phyloP scores from a whole-genome alignment of 2,888 invertebrate species.

The Chydorus sphaericus region DNA sequence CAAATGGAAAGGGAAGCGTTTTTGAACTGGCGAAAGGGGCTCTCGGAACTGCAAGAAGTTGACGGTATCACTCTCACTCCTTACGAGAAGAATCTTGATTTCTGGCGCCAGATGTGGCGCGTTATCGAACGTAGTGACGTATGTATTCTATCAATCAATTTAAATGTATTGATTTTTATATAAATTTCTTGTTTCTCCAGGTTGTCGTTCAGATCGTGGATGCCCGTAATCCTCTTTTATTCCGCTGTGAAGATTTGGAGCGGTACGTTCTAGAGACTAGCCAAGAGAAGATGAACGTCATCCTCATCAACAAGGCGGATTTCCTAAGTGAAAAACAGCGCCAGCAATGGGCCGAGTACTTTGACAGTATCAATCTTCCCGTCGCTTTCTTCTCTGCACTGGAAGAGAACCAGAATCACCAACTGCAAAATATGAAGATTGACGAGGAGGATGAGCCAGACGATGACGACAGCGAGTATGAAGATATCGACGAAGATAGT shows the following conservation, averaged over 20 bases:
- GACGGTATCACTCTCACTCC: constrained; percentile 79
- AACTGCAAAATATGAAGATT: constrained; percentile 18
- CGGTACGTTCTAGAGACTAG: constrained; percentile 64
- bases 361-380: constrained; percentile 47
- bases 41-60: constrained; percentile 61
- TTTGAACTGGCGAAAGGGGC: constrained; percentile 72
- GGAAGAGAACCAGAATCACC: constrained; percentile 22
- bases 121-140: constrained; percentile 68
- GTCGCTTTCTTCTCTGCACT: constrained; percentile 87
- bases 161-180: background rate
- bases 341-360: constrained; percentile 70
- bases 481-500: constrained; percentile 16
- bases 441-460: constrained; percentile 17
- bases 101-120: constrained; percentile 97
- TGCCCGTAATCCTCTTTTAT: constrained; percentile 86
- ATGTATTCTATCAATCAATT: too few species aligned
- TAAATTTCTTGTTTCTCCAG: constrained; percentile 34
- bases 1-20: constrained; percentile 66
- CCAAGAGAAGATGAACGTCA: constrained; percentile 52
- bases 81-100: constrained; percentile 91
- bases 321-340: constrained; percentile 67
- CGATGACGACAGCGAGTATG: constrained; percentile 19
- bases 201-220: constrained; percentile 88
- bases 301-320: constrained; percentile 93
- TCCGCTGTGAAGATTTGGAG: constrained; percentile 84